These are phyloP conservation scores for Tetrapedia diversipes DNA, from an alignment of 2,888 invertebrate genomes.

Conservation along the genomic window DNA sequence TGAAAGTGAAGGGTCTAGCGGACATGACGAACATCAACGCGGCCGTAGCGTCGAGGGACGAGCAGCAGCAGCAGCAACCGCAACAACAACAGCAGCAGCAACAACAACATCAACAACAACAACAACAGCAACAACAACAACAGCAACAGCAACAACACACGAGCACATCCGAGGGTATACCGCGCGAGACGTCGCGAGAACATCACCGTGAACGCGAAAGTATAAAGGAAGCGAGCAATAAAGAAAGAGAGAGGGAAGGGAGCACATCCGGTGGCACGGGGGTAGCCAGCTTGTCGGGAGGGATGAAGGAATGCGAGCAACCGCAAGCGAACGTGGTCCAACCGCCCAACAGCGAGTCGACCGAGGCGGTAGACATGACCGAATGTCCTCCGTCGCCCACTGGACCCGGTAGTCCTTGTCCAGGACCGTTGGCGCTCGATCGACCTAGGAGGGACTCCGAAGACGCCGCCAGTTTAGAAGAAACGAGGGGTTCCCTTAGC, in stretches of 20 bases:
- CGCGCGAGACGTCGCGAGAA: constrained; percentile 79
- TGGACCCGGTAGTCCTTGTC: constrained; percentile 81
- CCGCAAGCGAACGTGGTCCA: constrained; percentile 57
- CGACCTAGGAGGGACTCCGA: constrained; percentile 80
- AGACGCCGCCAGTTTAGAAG: constrained; percentile 79
- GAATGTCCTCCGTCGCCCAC: constrained; percentile 71
- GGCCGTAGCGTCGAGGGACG: constrained; percentile 82
- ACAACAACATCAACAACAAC: constrained; percentile 69
- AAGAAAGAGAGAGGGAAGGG: constrained; percentile 65
- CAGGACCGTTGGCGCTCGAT: constrained; percentile 79
- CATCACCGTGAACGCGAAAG: constrained; percentile 68
- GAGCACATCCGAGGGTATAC: constrained; percentile 67
- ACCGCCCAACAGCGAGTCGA: constrained; percentile 71
- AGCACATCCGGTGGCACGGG: constrained; percentile 42
- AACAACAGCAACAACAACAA: constrained; percentile 64
- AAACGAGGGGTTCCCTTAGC: constrained; percentile 80
- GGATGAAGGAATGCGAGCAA: constrained; percentile 69
- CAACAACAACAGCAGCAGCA: constrained; percentile 76
- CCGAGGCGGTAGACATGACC: constrained; percentile 77
- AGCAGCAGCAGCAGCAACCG: constrained; percentile 73
- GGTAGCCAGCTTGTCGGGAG: constrained; percentile 78
- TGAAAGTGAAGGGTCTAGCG: constrained; percentile 96
- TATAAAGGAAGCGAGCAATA: constrained; percentile 65
- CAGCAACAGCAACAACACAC: constrained; percentile 65
- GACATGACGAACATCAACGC: constrained; percentile 94